These are phyloP conservation scores for Paratilapia polleni DNA, from an alignment of 2,113 vertebrate species.

Conservation along the genomic window DNA sequence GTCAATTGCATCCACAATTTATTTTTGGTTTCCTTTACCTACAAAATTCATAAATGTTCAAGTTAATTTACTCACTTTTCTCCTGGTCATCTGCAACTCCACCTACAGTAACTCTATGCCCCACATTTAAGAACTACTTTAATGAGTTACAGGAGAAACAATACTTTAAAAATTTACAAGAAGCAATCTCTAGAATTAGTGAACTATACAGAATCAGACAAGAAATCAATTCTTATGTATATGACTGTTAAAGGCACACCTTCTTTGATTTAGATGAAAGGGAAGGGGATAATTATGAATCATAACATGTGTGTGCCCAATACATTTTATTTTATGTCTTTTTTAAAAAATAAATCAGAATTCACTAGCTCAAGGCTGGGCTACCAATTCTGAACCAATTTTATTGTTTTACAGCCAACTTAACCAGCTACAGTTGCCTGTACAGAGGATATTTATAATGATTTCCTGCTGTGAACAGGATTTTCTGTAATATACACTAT, in stretches of 20 bases:
- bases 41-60: no score
- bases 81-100: no score
- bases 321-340: neutral
- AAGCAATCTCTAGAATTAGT: no score
- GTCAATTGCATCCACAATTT: neutral
- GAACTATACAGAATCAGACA: no score
- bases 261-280: neutral
- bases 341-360: neutral
- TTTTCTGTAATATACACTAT: neutral
- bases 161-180: no score
- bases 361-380: neutral
- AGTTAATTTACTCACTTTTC: no score
- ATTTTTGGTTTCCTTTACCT: no score
- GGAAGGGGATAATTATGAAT: neutral
- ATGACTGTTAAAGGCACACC: no score
- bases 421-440: neutral
- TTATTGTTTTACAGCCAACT: neutral
- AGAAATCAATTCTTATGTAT: no score
- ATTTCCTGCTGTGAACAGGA: neutral
- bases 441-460: neutral
- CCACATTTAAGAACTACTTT: no score
- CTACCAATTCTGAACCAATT: neutral
- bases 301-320: accelerated
- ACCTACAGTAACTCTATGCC: no score
- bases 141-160: no score